Conservation (phyloP, 1,140 invertebrate genomes). For the Drosophila ohnishii region DNA sequence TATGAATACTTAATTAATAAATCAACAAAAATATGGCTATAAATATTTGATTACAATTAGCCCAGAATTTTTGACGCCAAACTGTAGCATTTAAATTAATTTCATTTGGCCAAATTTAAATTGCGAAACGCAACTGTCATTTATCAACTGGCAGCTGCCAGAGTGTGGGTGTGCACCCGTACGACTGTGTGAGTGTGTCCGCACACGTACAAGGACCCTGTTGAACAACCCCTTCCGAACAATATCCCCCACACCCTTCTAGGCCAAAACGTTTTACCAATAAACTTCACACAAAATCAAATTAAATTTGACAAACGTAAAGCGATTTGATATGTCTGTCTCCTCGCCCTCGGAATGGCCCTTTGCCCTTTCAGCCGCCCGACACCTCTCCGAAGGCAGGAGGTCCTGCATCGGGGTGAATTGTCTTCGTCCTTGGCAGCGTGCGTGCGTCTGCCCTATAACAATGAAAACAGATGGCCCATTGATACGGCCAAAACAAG, state of each 20-base stretch:
- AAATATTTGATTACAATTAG: slow-evolving; percentile 44
- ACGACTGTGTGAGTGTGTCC: slow-evolving; percentile 3
- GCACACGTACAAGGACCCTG: slow-evolving; percentile 45
- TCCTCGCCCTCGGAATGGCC: slow-evolving; percentile 5
- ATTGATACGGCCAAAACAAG: slow-evolving; percentile 54
- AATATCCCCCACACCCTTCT: not conserved
- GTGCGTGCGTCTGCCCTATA: slow-evolving; percentile 60
- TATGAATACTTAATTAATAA: slow-evolving; percentile 30
- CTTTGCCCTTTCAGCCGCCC: slow-evolving; percentile 15
- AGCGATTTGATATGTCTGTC: slow-evolving; percentile 75
- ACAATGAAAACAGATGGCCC: slow-evolving; percentile 79
- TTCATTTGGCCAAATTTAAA: slow-evolving; percentile 57
- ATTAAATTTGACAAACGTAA: slow-evolving; percentile 82
- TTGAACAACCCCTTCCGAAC: slow-evolving; percentile 1
- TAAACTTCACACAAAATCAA: slow-evolving; percentile 82
- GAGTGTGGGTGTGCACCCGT: not conserved
- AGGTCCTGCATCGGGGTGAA: slow-evolving; percentile 18
- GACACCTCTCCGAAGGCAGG: slow-evolving; percentile 7
- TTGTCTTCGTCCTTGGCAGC: slow-evolving; percentile 44
- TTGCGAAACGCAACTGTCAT: slow-evolving; percentile 49
- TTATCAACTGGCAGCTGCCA: slow-evolving; percentile 34
- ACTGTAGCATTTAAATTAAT: slow-evolving; percentile 49
- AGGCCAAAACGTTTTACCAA: slow-evolving; percentile 76
- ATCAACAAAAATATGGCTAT: slow-evolving; percentile 36
- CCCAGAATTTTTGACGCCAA: slow-evolving; percentile 3